Evolutionary conservation across 2,888 invertebrate genomes (phyloP).

Genomic region (Mesochorus sp.): DNA sequence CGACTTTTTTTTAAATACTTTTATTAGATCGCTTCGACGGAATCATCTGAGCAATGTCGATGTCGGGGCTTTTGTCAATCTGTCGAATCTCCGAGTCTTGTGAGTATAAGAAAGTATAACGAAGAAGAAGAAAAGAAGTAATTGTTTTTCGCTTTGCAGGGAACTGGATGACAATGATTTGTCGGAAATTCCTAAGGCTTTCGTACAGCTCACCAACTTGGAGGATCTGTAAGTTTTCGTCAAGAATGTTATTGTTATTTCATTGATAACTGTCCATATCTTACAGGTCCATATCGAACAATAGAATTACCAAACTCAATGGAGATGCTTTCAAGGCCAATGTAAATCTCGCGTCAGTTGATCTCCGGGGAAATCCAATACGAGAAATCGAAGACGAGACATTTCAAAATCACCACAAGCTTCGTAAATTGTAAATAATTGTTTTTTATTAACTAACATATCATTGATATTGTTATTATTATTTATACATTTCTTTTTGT

Average conservation of each 20-base stretch:
- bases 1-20: neutral
- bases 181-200: slow-evolving; percentile 89
- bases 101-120: slow-evolving; percentile 86
- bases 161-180: slow-evolving; percentile 90
- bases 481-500: too few species aligned
- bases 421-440: slow-evolving; percentile 92
- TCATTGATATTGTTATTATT: neutral
- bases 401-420: slow-evolving; percentile 86
- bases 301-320: slow-evolving; percentile 90
- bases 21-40: slow-evolving; percentile 89
- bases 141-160: slow-evolving; percentile 83
- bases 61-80: slow-evolving; percentile 90
- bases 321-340: slow-evolving; percentile 87
- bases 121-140: neutral
- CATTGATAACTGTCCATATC: neutral
- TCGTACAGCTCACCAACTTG: slow-evolving; percentile 88
- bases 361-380: slow-evolving; percentile 87
- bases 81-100: slow-evolving; percentile 92
- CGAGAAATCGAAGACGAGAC: slow-evolving; percentile 73
- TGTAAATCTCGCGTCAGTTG: slow-evolving; percentile 88
- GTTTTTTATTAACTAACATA: slow-evolving; percentile 77
- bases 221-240: slow-evolving; percentile 91
- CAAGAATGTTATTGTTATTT: slow-evolving; percentile 6
- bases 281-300: slow-evolving; percentile 91
- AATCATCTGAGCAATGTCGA: slow-evolving; percentile 92